phyloP scores from a whole-genome alignment of 2,797 vertebrate species.

The Mus spretus region DNA sequence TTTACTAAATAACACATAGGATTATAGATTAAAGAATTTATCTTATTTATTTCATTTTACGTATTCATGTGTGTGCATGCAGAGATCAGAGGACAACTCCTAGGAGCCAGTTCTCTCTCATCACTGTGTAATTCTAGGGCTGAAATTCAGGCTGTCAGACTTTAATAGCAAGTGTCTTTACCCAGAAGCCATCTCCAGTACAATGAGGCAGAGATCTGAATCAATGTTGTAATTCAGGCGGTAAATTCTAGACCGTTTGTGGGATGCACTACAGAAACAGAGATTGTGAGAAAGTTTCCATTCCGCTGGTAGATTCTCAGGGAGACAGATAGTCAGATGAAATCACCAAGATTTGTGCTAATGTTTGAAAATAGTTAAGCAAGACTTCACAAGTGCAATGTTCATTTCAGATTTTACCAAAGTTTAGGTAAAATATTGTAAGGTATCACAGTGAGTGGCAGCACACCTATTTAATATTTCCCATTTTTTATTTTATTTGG shows the following conservation, averaged over 20 bases:
- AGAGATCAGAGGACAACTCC: neutral
- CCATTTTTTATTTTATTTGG: neutral
- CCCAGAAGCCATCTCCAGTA: neutral
- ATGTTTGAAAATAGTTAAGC: slow-evolving; percentile 16
- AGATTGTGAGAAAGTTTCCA: neutral
- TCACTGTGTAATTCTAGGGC: neutral
- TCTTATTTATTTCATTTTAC: neutral
- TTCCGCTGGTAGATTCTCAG: neutral
- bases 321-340: neutral
- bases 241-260: neutral
- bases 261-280: neutral
- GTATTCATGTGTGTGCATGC: neutral
- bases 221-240: neutral
- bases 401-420: neutral
- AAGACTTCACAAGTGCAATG: neutral
- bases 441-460: neutral
- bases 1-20: neutral
- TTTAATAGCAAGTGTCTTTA: neutral
- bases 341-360: slow-evolving; percentile 10
- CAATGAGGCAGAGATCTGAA: neutral
- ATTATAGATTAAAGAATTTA: neutral
- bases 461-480: neutral
- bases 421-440: neutral
- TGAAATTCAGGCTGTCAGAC: neutral
- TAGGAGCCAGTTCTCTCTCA: neutral